phyloP scores from a whole-genome alignment of 2,797 vertebrate genomes.

The Hydrolagus colliei region DNA sequence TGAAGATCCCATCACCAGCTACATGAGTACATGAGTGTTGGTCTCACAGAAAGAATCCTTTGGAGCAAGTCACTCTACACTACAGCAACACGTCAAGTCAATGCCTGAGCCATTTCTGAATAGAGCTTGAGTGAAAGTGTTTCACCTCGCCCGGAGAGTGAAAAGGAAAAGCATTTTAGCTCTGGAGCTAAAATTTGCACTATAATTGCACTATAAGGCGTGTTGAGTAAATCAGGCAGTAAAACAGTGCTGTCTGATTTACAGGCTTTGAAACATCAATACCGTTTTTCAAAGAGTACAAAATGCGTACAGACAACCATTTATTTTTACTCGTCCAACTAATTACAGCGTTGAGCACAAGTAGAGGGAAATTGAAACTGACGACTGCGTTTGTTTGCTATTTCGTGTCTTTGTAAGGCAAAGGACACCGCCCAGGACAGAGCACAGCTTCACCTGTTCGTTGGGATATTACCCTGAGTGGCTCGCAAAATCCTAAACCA shows the following conservation, averaged over 20 bases:
- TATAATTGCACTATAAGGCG: neutral
- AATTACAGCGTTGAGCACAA: slow-evolving; percentile 6
- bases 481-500: no score
- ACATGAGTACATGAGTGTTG: no score
- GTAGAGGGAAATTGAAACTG: neutral
- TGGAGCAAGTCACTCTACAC: no score
- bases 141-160: neutral
- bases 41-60: no score
- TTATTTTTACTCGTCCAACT: slow-evolving; percentile 3
- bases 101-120: neutral
- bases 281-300: neutral
- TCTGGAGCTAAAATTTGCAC: neutral
- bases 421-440: neutral
- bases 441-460: neutral
- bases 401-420: neutral
- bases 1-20: no score
- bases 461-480: no score
- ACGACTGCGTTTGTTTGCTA: neutral
- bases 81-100: neutral
- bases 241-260: slow-evolving; percentile 15
- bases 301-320: slow-evolving; percentile 2
- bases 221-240: neutral
- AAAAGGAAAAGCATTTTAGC: neutral
- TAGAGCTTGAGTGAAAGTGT: neutral
- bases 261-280: neutral